phyloP scores from a whole-genome alignment of 1,140 invertebrate species.

The Maniola jurtina region DNA sequence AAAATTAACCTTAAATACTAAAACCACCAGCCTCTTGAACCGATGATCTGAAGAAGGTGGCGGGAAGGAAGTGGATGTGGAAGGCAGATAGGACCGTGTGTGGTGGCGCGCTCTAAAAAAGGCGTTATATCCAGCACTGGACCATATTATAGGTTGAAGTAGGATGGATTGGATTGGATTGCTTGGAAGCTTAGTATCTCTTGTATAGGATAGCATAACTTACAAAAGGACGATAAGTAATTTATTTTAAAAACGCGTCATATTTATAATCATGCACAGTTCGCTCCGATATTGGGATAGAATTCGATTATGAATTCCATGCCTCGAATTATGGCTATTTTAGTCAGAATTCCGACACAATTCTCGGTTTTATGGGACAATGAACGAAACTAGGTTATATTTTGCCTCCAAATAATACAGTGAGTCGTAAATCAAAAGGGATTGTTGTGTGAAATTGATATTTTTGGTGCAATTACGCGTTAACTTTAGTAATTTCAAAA shows the following conservation, averaged over 20 bases:
- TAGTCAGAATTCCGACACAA: conserved; percentile 12
- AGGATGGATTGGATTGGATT: too few relatives aligned
- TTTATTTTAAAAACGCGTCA: not conserved
- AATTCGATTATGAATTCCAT: conserved; percentile 12
- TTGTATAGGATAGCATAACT: not conserved
- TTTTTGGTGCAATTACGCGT: conserved; percentile 1
- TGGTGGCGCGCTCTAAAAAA: too few relatives aligned
- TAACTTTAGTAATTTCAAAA: not conserved
- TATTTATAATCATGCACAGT: not conserved
- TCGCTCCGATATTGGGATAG: not conserved
- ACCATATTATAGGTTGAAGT: too few relatives aligned
- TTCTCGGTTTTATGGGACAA: conserved; percentile 10
- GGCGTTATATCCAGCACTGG: too few relatives aligned
- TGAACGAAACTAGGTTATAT: conserved; percentile 17
- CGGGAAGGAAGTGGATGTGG: too few relatives aligned
- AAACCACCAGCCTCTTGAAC: too few relatives aligned
- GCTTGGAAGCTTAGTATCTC: too few relatives aligned
- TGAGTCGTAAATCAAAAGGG: conserved; percentile 1
- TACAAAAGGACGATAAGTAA: not conserved
- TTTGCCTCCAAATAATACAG: conserved; percentile 6
- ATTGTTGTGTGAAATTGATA: conserved; percentile 10
- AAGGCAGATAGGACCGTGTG: too few relatives aligned
- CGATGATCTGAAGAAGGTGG: too few relatives aligned
- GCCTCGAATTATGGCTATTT: conserved; percentile 9
- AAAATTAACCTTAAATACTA: too few relatives aligned